Percentiles rank a stretch among this genome's conserved stretches.
Evolutionary conservation across 2,797 vertebrate genomes (phyloP).

Genomic region (Serranus cabrilla): DNA sequence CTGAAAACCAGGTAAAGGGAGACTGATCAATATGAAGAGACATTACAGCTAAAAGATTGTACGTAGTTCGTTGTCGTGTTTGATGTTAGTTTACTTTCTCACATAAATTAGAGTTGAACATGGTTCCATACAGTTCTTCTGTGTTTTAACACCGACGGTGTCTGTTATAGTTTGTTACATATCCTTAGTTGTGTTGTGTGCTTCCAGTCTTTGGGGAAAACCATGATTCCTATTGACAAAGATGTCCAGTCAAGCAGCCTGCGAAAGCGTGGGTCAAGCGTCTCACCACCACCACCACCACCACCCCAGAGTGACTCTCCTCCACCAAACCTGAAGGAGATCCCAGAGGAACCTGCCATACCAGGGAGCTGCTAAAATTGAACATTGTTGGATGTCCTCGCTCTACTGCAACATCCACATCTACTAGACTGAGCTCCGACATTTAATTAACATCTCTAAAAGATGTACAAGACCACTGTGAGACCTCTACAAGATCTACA

Average conservation of each 20-base stretch:
- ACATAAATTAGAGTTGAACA: background rate
- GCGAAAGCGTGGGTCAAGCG: background rate
- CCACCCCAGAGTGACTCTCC: background rate
- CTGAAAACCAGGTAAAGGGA: constrained; percentile 80
- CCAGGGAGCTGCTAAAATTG: background rate
- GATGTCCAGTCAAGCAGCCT: background rate
- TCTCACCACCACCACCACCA: background rate
- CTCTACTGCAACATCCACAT: background rate
- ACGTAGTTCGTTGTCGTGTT: no score
- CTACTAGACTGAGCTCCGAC: background rate
- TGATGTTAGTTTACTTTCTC: no score
- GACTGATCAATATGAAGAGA: background rate
- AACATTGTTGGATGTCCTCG: background rate
- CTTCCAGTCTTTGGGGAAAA: constrained; percentile 54
- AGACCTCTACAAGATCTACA: background rate
- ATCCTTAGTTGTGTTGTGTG: constrained; percentile 9
- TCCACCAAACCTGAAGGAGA: constrained; percentile 13
- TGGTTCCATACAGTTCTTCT: background rate
- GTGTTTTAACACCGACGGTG: no score
- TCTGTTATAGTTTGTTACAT: background rate
- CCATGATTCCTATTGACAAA: constrained; percentile 2
- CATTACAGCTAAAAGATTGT: no score
- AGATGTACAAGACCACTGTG: background rate
- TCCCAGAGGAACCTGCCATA: constrained; percentile 6
- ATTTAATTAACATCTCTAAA: background rate